Evolutionary conservation across 2,888 invertebrate species (phyloP).

Genomic region (Sylvicola fuscatus): DNA sequence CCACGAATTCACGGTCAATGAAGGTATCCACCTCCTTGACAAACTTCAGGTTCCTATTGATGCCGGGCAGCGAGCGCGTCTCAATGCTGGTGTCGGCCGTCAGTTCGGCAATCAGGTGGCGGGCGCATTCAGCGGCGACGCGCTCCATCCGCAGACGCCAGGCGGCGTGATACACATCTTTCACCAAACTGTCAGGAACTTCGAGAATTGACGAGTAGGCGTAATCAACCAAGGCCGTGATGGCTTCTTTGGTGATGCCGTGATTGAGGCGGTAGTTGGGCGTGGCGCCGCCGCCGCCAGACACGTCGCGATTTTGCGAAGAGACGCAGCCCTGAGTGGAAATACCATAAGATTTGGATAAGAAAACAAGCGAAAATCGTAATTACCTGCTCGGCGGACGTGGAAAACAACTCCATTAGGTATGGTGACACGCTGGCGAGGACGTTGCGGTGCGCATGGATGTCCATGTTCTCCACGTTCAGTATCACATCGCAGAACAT

Average conservation of each 20-base stretch:
- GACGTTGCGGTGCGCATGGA: constrained; percentile 58
- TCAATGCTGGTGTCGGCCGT: constrained; percentile 36
- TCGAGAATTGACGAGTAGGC: constrained; percentile 55
- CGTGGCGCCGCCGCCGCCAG: constrained; percentile 17
- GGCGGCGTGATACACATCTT: constrained; percentile 62
- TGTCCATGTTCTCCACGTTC: constrained; percentile 51
- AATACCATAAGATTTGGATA: too few species aligned
- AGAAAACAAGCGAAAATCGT: neutral
- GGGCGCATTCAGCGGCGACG: constrained; percentile 49
- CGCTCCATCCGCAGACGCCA: constrained; percentile 53
- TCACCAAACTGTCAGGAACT: constrained; percentile 33
- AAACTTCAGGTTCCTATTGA: constrained; percentile 35
- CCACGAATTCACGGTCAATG: constrained; percentile 46
- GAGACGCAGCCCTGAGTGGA: neutral
- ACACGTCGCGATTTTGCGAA: neutral
- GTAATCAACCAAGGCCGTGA: constrained; percentile 59
- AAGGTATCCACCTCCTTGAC: constrained; percentile 43
- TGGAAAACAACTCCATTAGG: constrained; percentile 49
- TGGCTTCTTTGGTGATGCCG: constrained; percentile 40
- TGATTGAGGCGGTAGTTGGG: constrained; percentile 36
- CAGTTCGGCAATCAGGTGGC: constrained; percentile 42
- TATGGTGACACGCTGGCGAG: constrained; percentile 59
- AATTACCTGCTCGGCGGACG: constrained; percentile 26
- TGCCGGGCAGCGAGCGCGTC: constrained; percentile 37
- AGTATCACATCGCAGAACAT: constrained; percentile 75